These are phyloP conservation scores for Tiaroga cobitis DNA, from an alignment of 2,797 vertebrate species.

Conservation along the genomic window DNA sequence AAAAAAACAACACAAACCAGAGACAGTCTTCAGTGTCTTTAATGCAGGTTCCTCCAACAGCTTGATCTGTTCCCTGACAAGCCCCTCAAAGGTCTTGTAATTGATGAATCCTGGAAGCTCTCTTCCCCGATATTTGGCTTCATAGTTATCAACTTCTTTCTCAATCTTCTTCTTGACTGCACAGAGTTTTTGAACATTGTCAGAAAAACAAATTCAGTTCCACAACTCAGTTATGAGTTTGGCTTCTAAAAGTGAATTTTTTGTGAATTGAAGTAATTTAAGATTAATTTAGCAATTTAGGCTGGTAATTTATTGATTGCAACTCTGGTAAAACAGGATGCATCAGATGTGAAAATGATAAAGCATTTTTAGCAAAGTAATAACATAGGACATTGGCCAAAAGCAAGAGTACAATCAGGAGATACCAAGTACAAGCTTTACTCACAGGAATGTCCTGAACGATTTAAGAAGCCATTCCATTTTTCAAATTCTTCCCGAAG, in stretches of 20 bases:
- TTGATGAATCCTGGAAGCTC: constrained; percentile 87
- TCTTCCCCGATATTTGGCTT: constrained; percentile 81
- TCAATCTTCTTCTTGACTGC: constrained; percentile 70
- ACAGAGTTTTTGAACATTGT: constrained; percentile 36
- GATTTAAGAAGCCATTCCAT: constrained; percentile 67
- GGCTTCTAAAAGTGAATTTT: background rate
- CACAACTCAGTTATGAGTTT: background rate
- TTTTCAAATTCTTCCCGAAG: constrained; percentile 71
- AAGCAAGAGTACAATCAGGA: background rate
- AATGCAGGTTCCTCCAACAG: constrained; percentile 82
- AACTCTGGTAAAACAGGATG: background rate
- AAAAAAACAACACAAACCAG: constrained; percentile 68
- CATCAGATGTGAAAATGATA: background rate
- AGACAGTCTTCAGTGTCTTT: constrained; percentile 70
- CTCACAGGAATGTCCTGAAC: constrained; percentile 65
- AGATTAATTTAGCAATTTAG: background rate
- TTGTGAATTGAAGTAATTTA: background rate
- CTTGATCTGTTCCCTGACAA: constrained; percentile 79
- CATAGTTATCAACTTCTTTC: constrained; percentile 68
- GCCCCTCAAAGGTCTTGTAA: constrained; percentile 84
- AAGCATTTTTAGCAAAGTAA: background rate
- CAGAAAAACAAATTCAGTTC: too few species aligned
- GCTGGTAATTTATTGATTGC: background rate
- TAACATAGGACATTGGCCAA: background rate
- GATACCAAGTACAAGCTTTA: background rate